Conservation (phyloP, 2,888 invertebrate genomes). For the Sceliomorpha sp. region DNA sequence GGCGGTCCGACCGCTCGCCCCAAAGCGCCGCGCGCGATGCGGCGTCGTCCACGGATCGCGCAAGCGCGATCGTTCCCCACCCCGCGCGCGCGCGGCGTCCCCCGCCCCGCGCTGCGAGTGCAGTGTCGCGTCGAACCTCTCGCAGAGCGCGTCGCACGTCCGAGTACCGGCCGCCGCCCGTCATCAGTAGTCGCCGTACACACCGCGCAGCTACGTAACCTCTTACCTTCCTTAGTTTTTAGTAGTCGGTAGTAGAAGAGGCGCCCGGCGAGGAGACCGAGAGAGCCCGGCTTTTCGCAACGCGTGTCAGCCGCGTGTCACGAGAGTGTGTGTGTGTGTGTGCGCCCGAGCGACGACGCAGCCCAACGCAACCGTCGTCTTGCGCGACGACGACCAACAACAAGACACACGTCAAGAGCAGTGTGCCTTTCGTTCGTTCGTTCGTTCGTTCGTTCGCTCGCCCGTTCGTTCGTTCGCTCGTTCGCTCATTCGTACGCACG, state of each 20-base stretch:
- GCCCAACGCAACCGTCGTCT: slow-evolving; percentile 44
- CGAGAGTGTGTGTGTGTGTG: slow-evolving; percentile 52
- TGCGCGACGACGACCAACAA: slow-evolving; percentile 32
- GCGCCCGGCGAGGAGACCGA: slow-evolving; percentile 21
- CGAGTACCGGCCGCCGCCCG: slow-evolving; percentile 79
- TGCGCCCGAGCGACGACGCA: slow-evolving; percentile 45
- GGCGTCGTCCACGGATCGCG: slow-evolving; percentile 82
- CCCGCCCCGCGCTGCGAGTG: slow-evolving; percentile 75
- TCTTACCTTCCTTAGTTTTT: slow-evolving; percentile 79
- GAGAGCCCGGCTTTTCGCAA: slow-evolving; percentile 26
- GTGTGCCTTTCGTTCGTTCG: slow-evolving; percentile 40
- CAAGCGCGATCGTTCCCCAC: slow-evolving; percentile 47
- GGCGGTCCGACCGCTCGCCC: slow-evolving; percentile 82
- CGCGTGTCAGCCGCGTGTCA: slow-evolving; percentile 48
- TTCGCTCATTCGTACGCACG: slow-evolving; percentile 31
- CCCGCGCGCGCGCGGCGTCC: slow-evolving; percentile 61
- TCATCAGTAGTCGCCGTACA: slow-evolving; percentile 79
- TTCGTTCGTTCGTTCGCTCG: slow-evolving; percentile 22
- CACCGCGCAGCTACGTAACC: slow-evolving; percentile 76
- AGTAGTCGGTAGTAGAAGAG: slow-evolving; percentile 77
- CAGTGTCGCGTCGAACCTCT: slow-evolving; percentile 80
- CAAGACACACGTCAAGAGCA: slow-evolving; percentile 34
- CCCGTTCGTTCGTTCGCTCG: no score
- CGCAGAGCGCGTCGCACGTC: slow-evolving; percentile 80
- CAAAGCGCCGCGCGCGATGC: slow-evolving; percentile 82